Base-by-base conservation (phyloP, 1,140 invertebrate species). In the Monomorium pharaonis region DNA sequence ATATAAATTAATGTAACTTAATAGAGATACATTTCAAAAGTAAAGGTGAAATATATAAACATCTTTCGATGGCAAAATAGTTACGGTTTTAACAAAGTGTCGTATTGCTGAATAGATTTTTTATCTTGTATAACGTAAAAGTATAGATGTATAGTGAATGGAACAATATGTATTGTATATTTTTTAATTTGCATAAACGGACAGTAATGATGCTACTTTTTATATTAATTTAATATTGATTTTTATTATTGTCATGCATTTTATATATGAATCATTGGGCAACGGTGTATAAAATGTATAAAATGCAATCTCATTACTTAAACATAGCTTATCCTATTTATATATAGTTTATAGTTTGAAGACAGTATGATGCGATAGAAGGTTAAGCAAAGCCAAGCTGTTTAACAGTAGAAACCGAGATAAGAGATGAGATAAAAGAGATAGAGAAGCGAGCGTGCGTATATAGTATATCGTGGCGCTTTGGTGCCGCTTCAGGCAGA, bases 401-500 rank as follows among this genome's bases (percentile, higher is more conserved):
- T 60, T 42, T 77, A 47, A 77, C 58, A 63, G 30, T 27, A 65
- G 14, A 65, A 77, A 27, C 58, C 24, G 75, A 77, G 75, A 78
- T 58, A 84, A 56, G 27, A 54, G 18, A 81, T 44, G 37, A 67
- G 80, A 37, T 56, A 44, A 60, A 74, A 69, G 42, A 47, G 27
- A 74, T 51, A 54, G 78, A 78, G 54, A 44, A 47, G 44, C 62
- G 56, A 60, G 27, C 6, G 24, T 27, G 33, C 14, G 27, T 63
- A 62, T 51, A 51, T 84, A 44, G 3, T 87, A 85, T 84, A 80
- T 75, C 49, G 56, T 80, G 16, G 56, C 65, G 77, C 56, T 51
- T 65, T 65, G 24, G 47, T 65, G 78, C 84, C 86, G 88, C 88
- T 92, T 70, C 78, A 75, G 69, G 63, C 37, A 67, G 80, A 91